These are phyloP conservation scores for Phymatocera aterrima DNA, from an alignment of 2,888 invertebrate species.

Conservation along the genomic window DNA sequence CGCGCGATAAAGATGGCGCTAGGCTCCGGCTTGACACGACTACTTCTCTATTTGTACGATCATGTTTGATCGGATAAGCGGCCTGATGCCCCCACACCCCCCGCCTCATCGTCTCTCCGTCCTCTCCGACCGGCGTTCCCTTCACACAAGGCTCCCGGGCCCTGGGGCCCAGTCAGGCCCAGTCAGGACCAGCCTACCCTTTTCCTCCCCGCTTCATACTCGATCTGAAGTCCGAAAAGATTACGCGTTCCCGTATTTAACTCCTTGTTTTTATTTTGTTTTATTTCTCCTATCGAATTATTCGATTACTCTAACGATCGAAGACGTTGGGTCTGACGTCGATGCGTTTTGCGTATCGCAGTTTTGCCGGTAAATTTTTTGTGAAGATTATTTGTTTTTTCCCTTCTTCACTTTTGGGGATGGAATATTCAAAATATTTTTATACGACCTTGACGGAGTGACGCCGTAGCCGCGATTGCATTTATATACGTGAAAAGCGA, in stretches of 20 bases:
- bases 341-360: background rate
- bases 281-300: conserved; percentile 50
- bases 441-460: no score
- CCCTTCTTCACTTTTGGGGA: no score
- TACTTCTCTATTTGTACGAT: conserved; percentile 59
- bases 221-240: conserved; percentile 46
- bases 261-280: no score
- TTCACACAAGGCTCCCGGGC: conserved; percentile 47
- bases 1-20: conserved; percentile 49
- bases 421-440: no score
- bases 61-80: conserved; percentile 59
- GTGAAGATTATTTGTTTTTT: no score
- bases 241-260: conserved; percentile 52
- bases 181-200: conserved; percentile 41
- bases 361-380: no score
- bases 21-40: conserved; percentile 51
- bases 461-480: no score
- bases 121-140: conserved; percentile 45
- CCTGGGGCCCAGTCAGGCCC: conserved; percentile 53
- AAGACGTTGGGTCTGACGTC: background rate
- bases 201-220: conserved; percentile 9
- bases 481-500: background rate
- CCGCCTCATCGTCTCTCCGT: conserved; percentile 41
- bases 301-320: conserved; percentile 30
- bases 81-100: conserved; percentile 52